Conservation (phyloP, 1,140 invertebrate genomes). For the Homalodisca vitripennis region DNA sequence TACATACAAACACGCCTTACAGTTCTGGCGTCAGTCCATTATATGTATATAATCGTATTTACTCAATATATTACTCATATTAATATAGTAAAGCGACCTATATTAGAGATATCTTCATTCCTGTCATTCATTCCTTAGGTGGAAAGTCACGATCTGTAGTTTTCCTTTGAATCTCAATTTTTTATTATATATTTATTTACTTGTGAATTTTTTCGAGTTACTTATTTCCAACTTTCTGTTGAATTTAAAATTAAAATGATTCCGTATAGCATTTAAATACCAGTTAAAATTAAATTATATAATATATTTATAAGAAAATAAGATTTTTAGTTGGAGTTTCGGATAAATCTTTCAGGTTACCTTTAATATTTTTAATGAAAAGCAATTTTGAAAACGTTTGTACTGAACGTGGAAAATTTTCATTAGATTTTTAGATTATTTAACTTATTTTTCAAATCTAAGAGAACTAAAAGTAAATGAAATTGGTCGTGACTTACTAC, state of each 20-base stretch:
- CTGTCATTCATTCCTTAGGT: neutral
- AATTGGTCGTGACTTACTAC: neutral
- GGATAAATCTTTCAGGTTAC: no score
- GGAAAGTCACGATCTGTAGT: constrained; percentile 2
- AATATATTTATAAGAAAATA: no score
- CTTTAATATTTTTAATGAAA: no score
- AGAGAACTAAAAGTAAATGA: neutral
- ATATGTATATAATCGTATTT: constrained; percentile 20
- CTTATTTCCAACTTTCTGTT: neutral
- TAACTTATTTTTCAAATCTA: neutral
- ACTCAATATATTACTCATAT: constrained; percentile 20
- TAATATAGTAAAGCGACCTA: neutral
- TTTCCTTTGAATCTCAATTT: neutral
- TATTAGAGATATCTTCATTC: neutral
- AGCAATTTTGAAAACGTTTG: no score
- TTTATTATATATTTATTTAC: neutral
- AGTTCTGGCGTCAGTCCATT: constrained; percentile 15
- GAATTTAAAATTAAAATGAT: no score
- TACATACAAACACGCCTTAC: neutral
- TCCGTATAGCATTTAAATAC: no score
- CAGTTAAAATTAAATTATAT: no score
- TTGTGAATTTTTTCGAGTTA: neutral
- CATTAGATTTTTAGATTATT: neutral
- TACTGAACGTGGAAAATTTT: neutral
- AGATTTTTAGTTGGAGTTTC: no score